Conservation (phyloP, 2,113 vertebrate genomes). For the Tragelaphus strepsiceros region DNA sequence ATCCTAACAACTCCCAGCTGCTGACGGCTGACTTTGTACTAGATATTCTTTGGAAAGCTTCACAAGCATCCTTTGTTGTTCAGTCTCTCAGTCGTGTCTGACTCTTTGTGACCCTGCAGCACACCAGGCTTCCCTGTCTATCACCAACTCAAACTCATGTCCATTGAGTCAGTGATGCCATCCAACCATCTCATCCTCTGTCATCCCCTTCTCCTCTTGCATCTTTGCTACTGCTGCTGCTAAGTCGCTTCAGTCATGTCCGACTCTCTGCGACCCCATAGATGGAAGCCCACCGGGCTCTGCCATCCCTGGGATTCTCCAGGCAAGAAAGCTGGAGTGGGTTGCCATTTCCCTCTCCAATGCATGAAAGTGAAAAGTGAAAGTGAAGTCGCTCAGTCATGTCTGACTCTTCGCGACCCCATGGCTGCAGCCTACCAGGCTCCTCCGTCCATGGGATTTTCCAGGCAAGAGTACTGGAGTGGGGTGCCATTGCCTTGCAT, state of each 20-base stretch:
- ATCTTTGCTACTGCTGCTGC: neutral
- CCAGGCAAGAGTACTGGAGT: too few species aligned
- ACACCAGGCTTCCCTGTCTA: neutral
- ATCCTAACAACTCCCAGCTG: neutral
- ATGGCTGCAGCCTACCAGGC: too few species aligned
- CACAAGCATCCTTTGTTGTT: neutral
- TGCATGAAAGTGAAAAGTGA: too few species aligned
- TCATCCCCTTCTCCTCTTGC: neutral
- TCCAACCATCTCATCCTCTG: neutral
- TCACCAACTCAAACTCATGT: neutral
- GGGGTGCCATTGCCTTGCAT: neutral
- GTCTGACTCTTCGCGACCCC: too few species aligned
- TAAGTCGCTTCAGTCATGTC: too few species aligned
- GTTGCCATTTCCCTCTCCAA: too few species aligned
- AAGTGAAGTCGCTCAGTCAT: too few species aligned
- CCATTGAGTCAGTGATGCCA: neutral
- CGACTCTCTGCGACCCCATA: too few species aligned
- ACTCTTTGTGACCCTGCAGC: neutral
- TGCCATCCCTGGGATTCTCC: too few species aligned
- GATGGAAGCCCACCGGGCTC: too few species aligned
- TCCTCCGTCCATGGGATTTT: too few species aligned
- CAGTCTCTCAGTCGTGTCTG: neutral
- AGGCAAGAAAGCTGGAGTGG: too few species aligned
- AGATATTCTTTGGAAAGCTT: neutral
- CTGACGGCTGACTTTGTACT: accelerated